A percentile compares a stretch with the other conserved stretches of the same genome.
phyloP scores from a whole-genome alignment of 2,888 invertebrate species.

The Pseudoips prasinana region DNA sequence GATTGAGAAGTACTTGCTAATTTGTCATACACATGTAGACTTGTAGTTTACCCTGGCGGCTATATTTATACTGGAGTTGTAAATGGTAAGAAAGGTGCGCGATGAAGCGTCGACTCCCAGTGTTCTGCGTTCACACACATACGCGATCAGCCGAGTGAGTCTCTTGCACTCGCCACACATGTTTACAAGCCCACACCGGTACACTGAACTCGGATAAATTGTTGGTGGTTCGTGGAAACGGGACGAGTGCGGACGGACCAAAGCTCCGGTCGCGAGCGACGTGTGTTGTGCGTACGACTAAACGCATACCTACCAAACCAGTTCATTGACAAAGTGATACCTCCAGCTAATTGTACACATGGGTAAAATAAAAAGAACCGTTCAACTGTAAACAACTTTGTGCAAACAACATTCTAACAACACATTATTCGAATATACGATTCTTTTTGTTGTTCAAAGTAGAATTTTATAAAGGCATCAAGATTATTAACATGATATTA shows the following conservation, averaged over 20 bases:
- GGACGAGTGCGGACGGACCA: constrained; percentile 47
- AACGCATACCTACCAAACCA: constrained; percentile 39
- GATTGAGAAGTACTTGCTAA: too few species aligned
- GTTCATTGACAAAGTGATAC: constrained; percentile 39
- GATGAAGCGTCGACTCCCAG: constrained; percentile 14
- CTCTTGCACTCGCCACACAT: constrained; percentile 38
- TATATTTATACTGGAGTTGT: too few species aligned
- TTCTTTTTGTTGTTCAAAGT: constrained; percentile 21
- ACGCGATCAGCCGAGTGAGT: constrained; percentile 21
- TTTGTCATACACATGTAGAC: too few species aligned
- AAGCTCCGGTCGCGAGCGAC: constrained; percentile 37
- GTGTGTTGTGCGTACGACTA: constrained; percentile 37
- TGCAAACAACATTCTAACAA: neutral
- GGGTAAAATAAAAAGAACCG: constrained; percentile 9
- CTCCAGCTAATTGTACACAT: constrained; percentile 30
- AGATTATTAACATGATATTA: constrained; percentile 45
- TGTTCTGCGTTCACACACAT: constrained; percentile 25
- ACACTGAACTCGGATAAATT: constrained; percentile 70
- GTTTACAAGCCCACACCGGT: constrained; percentile 54
- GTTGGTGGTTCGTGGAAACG: constrained; percentile 64
- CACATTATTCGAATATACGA: constrained; percentile 3
- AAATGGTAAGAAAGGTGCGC: constrained; percentile 1
- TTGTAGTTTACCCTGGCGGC: too few species aligned
- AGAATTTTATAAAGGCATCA: constrained; percentile 36
- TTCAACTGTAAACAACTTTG: constrained; percentile 11